Evolutionary conservation across 2,113 vertebrate genomes (phyloP).

Genomic region (Scomber scombrus): DNA sequence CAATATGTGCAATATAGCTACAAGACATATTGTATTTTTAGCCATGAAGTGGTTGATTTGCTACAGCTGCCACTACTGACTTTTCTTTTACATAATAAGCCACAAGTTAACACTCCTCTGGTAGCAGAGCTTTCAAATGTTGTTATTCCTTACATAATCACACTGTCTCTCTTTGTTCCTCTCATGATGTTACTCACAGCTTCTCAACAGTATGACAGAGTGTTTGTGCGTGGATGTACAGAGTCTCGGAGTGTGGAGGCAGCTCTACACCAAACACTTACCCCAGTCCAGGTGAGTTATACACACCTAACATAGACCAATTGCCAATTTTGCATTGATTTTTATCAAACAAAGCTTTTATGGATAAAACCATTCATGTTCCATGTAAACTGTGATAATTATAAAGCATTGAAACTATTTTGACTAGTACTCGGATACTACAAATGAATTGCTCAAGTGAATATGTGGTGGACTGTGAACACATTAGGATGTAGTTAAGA

Average conservation of each 20-base stretch:
- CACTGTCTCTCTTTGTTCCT: neutral
- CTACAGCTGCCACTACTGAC: neutral
- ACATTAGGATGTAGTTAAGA: neutral
- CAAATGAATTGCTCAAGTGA: no score
- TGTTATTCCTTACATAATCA: neutral
- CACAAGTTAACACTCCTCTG: neutral
- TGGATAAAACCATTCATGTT: no score
- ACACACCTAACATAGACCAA: neutral
- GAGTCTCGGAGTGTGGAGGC: slow-evolving; percentile 93
- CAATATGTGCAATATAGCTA: no score
- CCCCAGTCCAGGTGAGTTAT: slow-evolving; percentile 91
- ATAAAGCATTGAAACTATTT: neutral
- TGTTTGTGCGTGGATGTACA: slow-evolving; percentile 91
- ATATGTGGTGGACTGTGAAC: no score
- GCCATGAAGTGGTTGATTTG: neutral
- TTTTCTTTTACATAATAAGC: no score
- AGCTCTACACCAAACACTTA: slow-evolving; percentile 95
- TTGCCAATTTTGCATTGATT: no score
- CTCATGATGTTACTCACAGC: slow-evolving; percentile 77
- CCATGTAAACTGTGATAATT: no score
- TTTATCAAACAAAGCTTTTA: no score
- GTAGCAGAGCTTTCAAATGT: neutral
- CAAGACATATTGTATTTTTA: neutral
- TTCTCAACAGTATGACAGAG: slow-evolving; percentile 91
- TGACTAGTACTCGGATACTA: neutral